phyloP scores from a whole-genome alignment of 1,140 invertebrate genomes.

The Pteromalus puparum region DNA sequence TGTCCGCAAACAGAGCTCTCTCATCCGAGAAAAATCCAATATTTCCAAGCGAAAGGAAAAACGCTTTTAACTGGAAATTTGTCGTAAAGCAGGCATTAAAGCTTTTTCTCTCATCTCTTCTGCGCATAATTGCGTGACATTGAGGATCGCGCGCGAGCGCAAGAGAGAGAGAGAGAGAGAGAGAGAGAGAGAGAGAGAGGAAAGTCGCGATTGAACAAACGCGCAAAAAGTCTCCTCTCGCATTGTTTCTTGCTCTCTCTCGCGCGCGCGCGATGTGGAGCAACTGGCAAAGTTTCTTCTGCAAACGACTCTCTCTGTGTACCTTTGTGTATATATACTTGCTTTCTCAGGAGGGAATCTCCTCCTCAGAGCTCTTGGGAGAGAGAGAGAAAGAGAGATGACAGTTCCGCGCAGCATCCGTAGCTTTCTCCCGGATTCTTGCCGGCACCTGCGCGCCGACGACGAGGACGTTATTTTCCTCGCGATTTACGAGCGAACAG shows the following conservation, averaged over 20 bases:
- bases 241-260: neutral
- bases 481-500: constrained; percentile 41
- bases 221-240: neutral
- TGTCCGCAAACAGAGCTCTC: too few relatives aligned
- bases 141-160: neutral
- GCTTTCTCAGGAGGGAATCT: neutral
- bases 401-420: neutral
- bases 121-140: constrained; percentile 3
- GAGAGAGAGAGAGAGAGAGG: too few relatives aligned
- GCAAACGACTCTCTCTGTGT: neutral
- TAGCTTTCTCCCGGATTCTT: constrained; percentile 47
- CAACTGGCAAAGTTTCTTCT: neutral
- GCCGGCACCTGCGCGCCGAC: neutral
- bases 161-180: too few relatives aligned
- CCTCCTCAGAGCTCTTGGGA: too few relatives aligned
- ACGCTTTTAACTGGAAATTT: neutral
- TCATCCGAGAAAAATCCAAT: neutral
- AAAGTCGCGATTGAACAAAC: constrained; percentile 11
- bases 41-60: constrained; percentile 14
- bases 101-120: neutral
- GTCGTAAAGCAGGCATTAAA: constrained; percentile 4
- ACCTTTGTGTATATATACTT: neutral
- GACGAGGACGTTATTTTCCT: constrained; percentile 32
- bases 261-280: neutral
- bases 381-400: neutral